phyloP scores from a whole-genome alignment of 2,113 vertebrate species.

The Phalacrocorax aristotelis region DNA sequence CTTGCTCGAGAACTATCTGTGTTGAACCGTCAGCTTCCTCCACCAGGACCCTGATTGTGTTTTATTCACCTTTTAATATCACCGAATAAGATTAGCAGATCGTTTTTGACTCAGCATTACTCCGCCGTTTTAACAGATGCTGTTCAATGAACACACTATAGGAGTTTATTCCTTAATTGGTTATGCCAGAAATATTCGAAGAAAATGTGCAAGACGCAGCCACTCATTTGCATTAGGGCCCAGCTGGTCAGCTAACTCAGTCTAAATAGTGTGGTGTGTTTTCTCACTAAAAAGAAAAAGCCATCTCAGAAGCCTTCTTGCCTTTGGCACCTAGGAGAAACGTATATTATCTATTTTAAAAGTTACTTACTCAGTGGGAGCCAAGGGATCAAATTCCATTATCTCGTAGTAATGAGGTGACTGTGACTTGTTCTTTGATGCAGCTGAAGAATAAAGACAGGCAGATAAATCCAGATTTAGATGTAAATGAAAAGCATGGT shows the following conservation, averaged over 20 bases:
- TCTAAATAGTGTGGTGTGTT: background rate
- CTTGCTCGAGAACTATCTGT: background rate
- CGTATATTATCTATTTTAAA: background rate
- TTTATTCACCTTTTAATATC: background rate
- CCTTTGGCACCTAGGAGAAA: background rate
- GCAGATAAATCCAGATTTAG: background rate
- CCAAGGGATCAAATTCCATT: constrained; percentile 82
- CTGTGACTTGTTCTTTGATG: constrained; percentile 54
- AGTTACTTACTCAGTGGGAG: constrained; percentile 78
- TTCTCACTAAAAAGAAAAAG: background rate
- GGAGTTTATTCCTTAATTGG: background rate
- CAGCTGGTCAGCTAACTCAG: background rate
- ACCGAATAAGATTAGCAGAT: background rate
- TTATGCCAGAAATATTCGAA: background rate
- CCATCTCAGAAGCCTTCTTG: background rate
- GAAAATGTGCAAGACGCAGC: background rate
- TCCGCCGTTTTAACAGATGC: background rate
- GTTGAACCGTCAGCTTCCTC: background rate
- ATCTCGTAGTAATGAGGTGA: constrained; percentile 74
- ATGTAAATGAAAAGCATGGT: background rate
- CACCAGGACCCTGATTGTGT: background rate
- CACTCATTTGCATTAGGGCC: background rate
- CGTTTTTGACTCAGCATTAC: background rate
- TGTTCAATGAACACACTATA: background rate
- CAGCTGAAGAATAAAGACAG: constrained; percentile 19